A percentile compares a stretch with the other conserved stretches of the same genome.
These are phyloP conservation scores for Meliscaeva auricollis DNA, from an alignment of 2,888 invertebrate species.

Conservation along the genomic window DNA sequence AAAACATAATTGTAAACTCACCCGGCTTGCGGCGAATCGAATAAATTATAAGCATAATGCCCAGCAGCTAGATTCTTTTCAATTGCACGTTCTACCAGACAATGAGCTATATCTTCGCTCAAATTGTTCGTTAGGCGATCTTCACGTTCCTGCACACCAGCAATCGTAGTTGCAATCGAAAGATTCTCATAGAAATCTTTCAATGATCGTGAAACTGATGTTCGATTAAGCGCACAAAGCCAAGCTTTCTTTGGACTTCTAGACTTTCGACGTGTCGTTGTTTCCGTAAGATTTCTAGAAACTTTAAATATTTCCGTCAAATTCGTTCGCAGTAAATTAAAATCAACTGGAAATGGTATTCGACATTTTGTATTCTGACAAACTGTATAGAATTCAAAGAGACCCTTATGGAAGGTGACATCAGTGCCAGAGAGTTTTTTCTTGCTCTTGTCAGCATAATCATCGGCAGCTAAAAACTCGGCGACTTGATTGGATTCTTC, in stretches of 20 bases:
- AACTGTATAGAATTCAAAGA: constrained; percentile 82
- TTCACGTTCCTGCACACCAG: constrained; percentile 67
- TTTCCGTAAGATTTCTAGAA: constrained; percentile 70
- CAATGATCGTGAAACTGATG: constrained; percentile 81
- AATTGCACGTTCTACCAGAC: constrained; percentile 81
- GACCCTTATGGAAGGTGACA: constrained; percentile 45
- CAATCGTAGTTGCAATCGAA: constrained; percentile 82
- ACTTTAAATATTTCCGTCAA: constrained; percentile 79
- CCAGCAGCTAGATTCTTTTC: constrained; percentile 79
- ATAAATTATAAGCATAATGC: constrained; percentile 81
- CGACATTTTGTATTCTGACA: constrained; percentile 80
- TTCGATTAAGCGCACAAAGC: constrained; percentile 78
- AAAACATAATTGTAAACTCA: constrained; percentile 70
- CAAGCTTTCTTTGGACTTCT: constrained; percentile 81
- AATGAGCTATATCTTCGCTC: constrained; percentile 81
- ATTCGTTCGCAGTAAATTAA: constrained; percentile 80
- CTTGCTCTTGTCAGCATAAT: constrained; percentile 52
- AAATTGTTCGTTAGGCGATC: constrained; percentile 80
- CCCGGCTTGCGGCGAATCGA: constrained; percentile 79
- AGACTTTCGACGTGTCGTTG: constrained; percentile 78
- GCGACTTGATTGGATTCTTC: constrained; percentile 69
- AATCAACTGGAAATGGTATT: constrained; percentile 82
- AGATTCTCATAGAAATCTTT: constrained; percentile 84
- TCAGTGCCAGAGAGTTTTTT: constrained; percentile 49
- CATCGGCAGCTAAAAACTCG: constrained; percentile 46